phyloP scores from a whole-genome alignment of 2,888 invertebrate species.

The Vanessa cardui region DNA sequence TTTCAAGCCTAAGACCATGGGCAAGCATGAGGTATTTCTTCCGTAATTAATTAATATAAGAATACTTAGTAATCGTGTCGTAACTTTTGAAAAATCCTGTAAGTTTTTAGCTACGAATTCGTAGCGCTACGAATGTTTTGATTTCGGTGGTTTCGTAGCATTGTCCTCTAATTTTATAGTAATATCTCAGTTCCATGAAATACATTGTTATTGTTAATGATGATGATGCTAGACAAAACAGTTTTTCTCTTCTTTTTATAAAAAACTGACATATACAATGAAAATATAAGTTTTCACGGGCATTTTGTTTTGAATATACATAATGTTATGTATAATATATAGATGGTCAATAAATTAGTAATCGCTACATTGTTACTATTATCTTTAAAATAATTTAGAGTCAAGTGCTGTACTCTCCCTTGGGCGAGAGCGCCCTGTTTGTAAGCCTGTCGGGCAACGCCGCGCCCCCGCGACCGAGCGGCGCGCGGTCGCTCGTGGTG shows the following conservation, averaged over 20 bases:
- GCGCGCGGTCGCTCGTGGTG: slow-evolving; percentile 55
- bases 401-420: slow-evolving; percentile 67
- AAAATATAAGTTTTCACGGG: too few species aligned
- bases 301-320: too few species aligned
- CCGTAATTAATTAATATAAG: neutral
- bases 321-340: neutral
- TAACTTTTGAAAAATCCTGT: neutral
- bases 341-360: neutral
- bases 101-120: neutral
- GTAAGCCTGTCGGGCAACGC: slow-evolving; percentile 60
- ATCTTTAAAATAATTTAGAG: slow-evolving; percentile 47
- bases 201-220: too few species aligned
- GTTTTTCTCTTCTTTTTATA: too few species aligned
- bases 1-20: slow-evolving; percentile 70
- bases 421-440: slow-evolving; percentile 70
- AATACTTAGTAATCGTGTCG: neutral
- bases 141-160: too few species aligned
- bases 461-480: slow-evolving; percentile 66
- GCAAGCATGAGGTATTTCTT: slow-evolving; percentile 64
- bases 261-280: too few species aligned
- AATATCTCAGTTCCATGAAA: too few species aligned
- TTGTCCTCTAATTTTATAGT: too few species aligned
- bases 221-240: too few species aligned
- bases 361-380: too few species aligned
- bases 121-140: neutral